Percentiles rank a stretch among this genome's conserved stretches.
Conservation (phyloP, 2,888 invertebrate genomes). For the Scaptomyza parva region DNA sequence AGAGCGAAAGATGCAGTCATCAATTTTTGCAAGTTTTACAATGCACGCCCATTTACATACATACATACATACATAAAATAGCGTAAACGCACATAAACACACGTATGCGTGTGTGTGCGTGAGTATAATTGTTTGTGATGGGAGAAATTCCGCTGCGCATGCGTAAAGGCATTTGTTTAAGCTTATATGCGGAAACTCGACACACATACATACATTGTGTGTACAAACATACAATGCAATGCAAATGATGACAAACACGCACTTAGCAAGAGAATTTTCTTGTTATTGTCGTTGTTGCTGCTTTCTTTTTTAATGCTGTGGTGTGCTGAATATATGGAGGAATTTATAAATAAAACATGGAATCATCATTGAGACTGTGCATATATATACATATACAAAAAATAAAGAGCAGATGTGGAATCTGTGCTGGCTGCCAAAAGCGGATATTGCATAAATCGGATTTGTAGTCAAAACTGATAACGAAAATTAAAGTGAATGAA, state of each 20-base stretch:
- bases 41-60: slow-evolving; percentile 33
- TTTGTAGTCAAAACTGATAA: background rate
- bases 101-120: background rate
- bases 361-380: slow-evolving; percentile 67
- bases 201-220: slow-evolving; percentile 21
- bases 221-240: slow-evolving; percentile 23
- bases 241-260: slow-evolving; percentile 44
- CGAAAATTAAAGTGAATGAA: background rate
- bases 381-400: slow-evolving; percentile 8
- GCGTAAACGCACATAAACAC: background rate
- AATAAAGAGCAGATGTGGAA: slow-evolving; percentile 27
- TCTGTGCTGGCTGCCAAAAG: slow-evolving; percentile 27
- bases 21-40: slow-evolving; percentile 40
- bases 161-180: slow-evolving; percentile 46
- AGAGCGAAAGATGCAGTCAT: slow-evolving; percentile 27
- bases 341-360: slow-evolving; percentile 81
- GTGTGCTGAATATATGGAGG: slow-evolving; percentile 47
- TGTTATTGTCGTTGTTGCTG: slow-evolving; percentile 10
- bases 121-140: background rate
- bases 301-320: slow-evolving; percentile 26
- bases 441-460: slow-evolving; percentile 48
- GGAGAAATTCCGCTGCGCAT: slow-evolving; percentile 53
- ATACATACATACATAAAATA: too few species aligned
- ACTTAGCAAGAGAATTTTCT: slow-evolving; percentile 20
- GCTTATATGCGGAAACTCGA: slow-evolving; percentile 22